These are phyloP conservation scores for Listronotus bonariensis DNA, from an alignment of 1,140 invertebrate genomes.

Conservation along the genomic window DNA sequence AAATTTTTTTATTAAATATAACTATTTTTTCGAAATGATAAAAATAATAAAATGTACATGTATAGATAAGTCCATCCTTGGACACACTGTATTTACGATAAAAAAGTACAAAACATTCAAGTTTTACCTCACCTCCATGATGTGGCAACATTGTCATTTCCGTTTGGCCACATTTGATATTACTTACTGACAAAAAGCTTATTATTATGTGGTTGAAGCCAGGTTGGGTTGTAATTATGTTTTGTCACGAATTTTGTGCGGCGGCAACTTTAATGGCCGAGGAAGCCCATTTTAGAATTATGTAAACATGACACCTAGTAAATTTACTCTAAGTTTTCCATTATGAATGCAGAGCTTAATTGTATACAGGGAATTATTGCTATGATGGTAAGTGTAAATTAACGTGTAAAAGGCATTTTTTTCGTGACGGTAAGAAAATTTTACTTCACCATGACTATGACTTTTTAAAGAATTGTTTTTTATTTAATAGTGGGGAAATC, in stretches of 20 bases:
- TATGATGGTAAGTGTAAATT: too few species aligned
- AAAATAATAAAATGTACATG: too few species aligned
- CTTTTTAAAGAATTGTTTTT: too few species aligned
- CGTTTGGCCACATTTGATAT: not conserved
- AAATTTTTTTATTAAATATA: too few species aligned
- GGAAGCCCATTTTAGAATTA: conserved; percentile 21
- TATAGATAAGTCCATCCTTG: too few species aligned
- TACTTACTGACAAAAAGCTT: conserved; percentile 3
- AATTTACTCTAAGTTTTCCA: conserved; percentile 25
- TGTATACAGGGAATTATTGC: too few species aligned
- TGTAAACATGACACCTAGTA: conserved; percentile 30
- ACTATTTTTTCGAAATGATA: too few species aligned
- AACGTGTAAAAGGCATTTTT: too few species aligned
- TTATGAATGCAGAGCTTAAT: conserved; percentile 7
- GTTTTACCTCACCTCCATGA: conserved; percentile 1
- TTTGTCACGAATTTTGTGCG: conserved; percentile 28
- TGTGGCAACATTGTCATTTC: conserved; percentile 6
- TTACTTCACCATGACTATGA: too few species aligned
- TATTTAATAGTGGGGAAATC: too few species aligned
- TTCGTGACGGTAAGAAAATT: too few species aligned
- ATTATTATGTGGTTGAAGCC: conserved; percentile 3
- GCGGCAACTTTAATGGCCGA: conserved; percentile 18
- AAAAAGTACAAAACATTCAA: not conserved
- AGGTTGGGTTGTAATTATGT: conserved; percentile 23
- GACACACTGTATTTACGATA: too few species aligned